phyloP scores from a whole-genome alignment of 92 coral and sea anemone species.

The Siderastrea siderea region DNA sequence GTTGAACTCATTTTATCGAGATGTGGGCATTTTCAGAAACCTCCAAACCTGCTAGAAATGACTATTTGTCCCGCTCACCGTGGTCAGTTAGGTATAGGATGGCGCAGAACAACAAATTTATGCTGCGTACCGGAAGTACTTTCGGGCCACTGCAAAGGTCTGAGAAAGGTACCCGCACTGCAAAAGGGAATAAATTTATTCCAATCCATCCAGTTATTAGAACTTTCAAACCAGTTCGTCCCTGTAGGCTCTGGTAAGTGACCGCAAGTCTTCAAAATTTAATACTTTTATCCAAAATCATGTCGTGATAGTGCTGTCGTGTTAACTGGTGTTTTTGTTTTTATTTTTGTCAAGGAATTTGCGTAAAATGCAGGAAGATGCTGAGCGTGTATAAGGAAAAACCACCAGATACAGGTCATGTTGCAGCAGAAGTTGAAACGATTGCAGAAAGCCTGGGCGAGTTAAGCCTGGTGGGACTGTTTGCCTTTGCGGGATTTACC shows the following conservation, averaged over 20 bases:
- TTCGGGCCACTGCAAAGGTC: neutral
- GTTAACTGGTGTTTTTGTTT: too few species aligned
- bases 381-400: too few species aligned
- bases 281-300: too few species aligned
- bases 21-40: slow-evolving; percentile 14
- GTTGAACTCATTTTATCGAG: slow-evolving; percentile 22
- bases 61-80: slow-evolving; percentile 30
- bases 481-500: too few species aligned
- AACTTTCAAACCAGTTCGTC: slow-evolving; percentile 18
- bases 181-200: slow-evolving; percentile 37
- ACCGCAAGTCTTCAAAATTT: neutral
- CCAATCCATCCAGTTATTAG: slow-evolving; percentile 30
- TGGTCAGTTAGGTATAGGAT: slow-evolving; percentile 21
- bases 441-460: too few species aligned
- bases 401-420: too few species aligned
- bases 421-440: too few species aligned
- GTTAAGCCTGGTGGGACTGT: too few species aligned
- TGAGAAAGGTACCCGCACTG: slow-evolving; percentile 19
- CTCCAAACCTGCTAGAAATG: slow-evolving; percentile 14
- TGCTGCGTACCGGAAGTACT: slow-evolving; percentile 13
- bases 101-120: slow-evolving; percentile 16
- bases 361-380: too few species aligned
- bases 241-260: slow-evolving; percentile 45
- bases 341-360: too few species aligned
- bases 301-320: too few species aligned